These are phyloP conservation scores for Oxyruncus cristatus DNA, from an alignment of 2,113 vertebrate genomes.

Conservation along the genomic window DNA sequence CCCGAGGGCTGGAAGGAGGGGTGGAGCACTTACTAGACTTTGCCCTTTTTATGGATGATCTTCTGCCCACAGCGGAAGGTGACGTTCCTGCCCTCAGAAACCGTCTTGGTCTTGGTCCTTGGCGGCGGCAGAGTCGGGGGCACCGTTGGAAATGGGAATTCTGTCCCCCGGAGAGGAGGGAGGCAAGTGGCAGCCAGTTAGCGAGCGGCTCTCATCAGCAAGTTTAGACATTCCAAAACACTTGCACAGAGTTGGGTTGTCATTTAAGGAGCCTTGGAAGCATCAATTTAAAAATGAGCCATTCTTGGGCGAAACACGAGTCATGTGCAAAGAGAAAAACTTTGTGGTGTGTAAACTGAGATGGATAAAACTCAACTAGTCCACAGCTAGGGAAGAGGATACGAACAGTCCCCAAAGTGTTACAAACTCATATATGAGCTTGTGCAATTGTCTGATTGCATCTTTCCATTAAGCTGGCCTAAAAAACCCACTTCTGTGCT, in stretches of 20 bases:
- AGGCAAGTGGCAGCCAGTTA: not conserved
- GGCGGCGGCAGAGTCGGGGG: constrained; percentile 82
- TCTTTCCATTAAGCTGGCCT: not conserved
- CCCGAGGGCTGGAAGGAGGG: not conserved
- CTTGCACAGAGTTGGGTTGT: accelerated
- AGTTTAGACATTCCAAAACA: not conserved
- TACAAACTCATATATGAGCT: too few species aligned
- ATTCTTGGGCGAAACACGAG: accelerated
- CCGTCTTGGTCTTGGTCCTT: constrained; percentile 89
- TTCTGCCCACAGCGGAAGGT: constrained; percentile 96
- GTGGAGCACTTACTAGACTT: constrained; percentile 87
- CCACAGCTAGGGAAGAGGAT: accelerated
- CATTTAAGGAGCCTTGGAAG: not conserved
- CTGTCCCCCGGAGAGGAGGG: constrained; percentile 49
- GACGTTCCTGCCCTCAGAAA: constrained; percentile 89
- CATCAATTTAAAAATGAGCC: not conserved
- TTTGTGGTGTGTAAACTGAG: not conserved
- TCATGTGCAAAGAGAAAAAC: not conserved
- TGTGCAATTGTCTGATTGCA: not conserved
- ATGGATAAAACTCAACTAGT: not conserved
- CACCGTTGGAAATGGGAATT: constrained; percentile 90
- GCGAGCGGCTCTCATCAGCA: not conserved
- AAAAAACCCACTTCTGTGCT: not conserved
- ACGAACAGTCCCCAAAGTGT: not conserved
- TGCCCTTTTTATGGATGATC: constrained; percentile 91